Base-by-base conservation (phyloP, 2,888 invertebrate species). In the Drosophila nigricruria region DNA sequence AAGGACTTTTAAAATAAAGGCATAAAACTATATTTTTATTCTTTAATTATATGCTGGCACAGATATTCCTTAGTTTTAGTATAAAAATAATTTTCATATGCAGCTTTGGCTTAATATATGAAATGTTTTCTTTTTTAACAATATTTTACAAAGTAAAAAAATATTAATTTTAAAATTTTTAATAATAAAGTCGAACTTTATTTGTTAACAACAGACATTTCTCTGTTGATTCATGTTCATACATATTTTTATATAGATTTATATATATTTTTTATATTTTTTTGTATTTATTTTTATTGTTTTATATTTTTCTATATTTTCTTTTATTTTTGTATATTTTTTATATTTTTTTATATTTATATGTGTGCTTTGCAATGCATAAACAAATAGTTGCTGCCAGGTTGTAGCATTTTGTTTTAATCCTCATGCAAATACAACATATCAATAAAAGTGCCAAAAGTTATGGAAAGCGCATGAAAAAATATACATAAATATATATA, bases 371-470 rank as follows among this genome's bases (percentile, higher is more conserved):
- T 30, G 49, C 49, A 49, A 30, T 32, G 49, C 49, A 54, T 56
- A 54, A 64, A 47, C 53, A 77, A 65, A 65, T 54, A 54, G n/a
- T 30, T 61, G 43, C 8, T 49, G 36, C 30, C 42, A 52, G n/a
- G 30, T 47, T 52, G 34, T 47, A 27, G 25, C 30, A 43, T 64
- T 54, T 54, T 53, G 10, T 63, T 59, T 59, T 32, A 32, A 45
- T 43, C 38, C n/a, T 12, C 18, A 12, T 27, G 53, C 40, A 66
- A 58, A 66, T 58, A 34, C 40, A 30, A 40, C 34, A 50, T 36
- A 45, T 40, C 61, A 66, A 71, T 45, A 76, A 10, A 9, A 71
- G 18, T 47, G 36, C 54, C 36, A 53, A 62, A 67, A 58, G 27
- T 53, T 43, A 43, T 49, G 30, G 40, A 43, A 20, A 36, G 30